Evolutionary conservation across 1,140 invertebrate genomes (phyloP), one percentile per base, ranked within the genome.

Genomic region (Drosophila chauvacae): DNA sequence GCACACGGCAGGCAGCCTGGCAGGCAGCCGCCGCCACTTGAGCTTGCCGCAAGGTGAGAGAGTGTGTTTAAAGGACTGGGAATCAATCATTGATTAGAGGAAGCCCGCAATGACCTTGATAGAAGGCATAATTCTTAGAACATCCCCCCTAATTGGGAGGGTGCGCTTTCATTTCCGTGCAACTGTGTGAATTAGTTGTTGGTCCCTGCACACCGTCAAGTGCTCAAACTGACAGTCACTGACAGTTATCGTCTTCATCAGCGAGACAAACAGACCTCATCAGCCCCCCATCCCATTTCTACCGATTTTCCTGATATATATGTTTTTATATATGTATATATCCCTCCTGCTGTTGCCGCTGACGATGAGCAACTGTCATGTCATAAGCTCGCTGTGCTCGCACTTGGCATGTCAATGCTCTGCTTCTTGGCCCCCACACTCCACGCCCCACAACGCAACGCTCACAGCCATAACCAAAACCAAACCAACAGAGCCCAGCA

Each of bases 401-500:
- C 74, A 81, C 82, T 86, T 86, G 80, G 75, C 80, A 87, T 88
- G 84, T 87, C 84, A 88, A 88, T 81, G 84, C 74, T 79, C 60
- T 57, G 58, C 44, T 64, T 51, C 39, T 60, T 39, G 45, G 23
- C 45, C 61, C 30, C 37, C 14, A 10, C 16, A 16, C 14, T 10
- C 53, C 39, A 18, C 23, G 3, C 23, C 23, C 23, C 23, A 23
- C 23, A 2, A 2, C 23, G 23, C 23, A 23, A 23, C 20, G 5
- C 9, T 6, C 47, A 18, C 7, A 51, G 6, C 48, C 33, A 16
- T 55, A 55, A 55, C 51, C 51, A 16, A 55, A 37, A 55, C 18
- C 62, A 44, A 44, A 16, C 20, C 37, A 39, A n/a, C 42, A 23
- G 13, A 28, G 23, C 68, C 13, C 41, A 41, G 45, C 65, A 69